Evolutionary conservation across 2,888 invertebrate genomes (phyloP).

Genomic region (Polydrusus pterygomalis): DNA sequence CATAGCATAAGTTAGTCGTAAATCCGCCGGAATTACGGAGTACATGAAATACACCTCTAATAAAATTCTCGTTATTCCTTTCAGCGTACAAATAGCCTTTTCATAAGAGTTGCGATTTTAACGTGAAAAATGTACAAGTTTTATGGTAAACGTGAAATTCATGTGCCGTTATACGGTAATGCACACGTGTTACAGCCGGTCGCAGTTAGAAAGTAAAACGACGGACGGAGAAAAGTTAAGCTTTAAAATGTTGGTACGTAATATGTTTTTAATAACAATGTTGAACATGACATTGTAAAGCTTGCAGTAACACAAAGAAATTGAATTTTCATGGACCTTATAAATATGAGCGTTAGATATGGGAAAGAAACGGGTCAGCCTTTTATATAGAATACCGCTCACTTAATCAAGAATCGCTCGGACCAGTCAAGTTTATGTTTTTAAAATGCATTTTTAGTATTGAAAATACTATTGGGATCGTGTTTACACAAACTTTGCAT

Average conservation of each 20-base stretch:
- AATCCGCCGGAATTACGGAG: conserved; percentile 4
- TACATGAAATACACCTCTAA: conserved; percentile 17
- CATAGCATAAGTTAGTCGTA: too few species aligned
- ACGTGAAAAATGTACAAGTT: conserved; percentile 30
- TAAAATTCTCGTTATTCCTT: conserved; percentile 37
- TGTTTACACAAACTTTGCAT: too few species aligned
- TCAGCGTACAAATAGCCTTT: conserved; percentile 36
- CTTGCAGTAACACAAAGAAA: background rate
- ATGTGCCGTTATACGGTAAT: conserved; percentile 29
- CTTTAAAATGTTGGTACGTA: conserved; percentile 22
- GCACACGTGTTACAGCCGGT: conserved; percentile 33
- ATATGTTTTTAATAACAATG: conserved; percentile 7
- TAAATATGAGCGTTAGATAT: too few species aligned
- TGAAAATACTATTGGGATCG: too few species aligned
- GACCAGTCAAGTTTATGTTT: too few species aligned
- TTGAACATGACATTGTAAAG: background rate
- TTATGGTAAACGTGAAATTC: conserved; percentile 36
- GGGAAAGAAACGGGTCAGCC: too few species aligned
- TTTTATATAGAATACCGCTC: too few species aligned
- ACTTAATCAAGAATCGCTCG: too few species aligned
- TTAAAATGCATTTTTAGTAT: too few species aligned
- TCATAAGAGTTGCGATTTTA: conserved; percentile 30
- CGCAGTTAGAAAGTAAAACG: conserved; percentile 7
- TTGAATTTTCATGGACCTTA: too few species aligned
- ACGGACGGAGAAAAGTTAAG: conserved; percentile 18